A percentile compares a stretch with the other conserved stretches of the same genome.
Conservation (phyloP, 1,140 invertebrate species). For the Platyscapa corneri region DNA sequence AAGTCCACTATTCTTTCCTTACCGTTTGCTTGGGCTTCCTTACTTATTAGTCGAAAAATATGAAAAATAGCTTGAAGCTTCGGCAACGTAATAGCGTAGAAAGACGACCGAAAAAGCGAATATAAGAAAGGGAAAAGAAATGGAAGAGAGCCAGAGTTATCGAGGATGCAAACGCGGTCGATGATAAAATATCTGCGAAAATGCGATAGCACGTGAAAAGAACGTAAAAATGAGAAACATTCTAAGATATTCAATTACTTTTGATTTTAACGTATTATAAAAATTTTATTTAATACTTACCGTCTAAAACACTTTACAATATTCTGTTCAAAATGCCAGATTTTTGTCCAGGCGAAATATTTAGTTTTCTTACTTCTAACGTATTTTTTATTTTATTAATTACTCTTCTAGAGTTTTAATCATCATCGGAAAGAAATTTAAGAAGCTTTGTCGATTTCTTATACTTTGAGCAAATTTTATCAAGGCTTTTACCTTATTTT, state of each 20-base stretch:
- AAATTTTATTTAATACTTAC: not conserved
- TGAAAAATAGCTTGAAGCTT: slow-evolving; percentile 45
- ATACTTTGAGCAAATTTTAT: no score
- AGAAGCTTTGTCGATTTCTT: no score
- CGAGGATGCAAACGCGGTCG: slow-evolving; percentile 37
- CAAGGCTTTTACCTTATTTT: no score
- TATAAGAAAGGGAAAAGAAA: not conserved
- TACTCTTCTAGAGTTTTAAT: no score
- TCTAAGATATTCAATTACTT: slow-evolving; percentile 17
- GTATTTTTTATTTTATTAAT: no score
- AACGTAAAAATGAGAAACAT: slow-evolving; percentile 2
- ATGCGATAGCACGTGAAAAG: not conserved
- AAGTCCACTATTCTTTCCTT: slow-evolving; percentile 24
- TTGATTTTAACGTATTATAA: not conserved
- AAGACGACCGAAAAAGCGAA: no score
- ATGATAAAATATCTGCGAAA: slow-evolving; percentile 32
- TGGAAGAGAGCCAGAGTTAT: not conserved
- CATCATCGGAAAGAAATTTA: no score
- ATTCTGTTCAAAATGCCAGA: no score
- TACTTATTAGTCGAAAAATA: slow-evolving; percentile 1
- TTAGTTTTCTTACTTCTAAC: no score
- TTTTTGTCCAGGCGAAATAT: no score
- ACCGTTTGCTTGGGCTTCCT: slow-evolving; percentile 6
- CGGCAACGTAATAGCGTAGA: not conserved
- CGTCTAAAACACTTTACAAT: no score